Conservation (phyloP, 2,113 vertebrate genomes). For the Sciurus niger region DNA sequence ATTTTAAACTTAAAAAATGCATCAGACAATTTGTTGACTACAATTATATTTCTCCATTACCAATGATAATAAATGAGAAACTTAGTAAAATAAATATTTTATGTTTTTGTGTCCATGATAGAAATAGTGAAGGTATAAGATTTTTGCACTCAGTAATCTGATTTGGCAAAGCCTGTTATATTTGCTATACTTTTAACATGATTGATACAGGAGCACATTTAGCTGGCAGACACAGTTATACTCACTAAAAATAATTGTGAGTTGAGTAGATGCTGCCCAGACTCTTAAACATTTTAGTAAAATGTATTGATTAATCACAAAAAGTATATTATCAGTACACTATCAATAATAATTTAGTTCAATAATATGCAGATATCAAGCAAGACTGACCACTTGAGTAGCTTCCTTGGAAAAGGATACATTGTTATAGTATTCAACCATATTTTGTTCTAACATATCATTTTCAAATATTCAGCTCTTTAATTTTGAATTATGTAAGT, state of each 20-base stretch:
- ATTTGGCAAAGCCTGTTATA: not conserved
- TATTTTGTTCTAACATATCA: not conserved
- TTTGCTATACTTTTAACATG: not conserved
- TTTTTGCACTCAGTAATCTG: not conserved
- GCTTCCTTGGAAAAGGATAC: not conserved
- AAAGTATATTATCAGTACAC: not conserved
- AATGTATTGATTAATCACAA: not conserved
- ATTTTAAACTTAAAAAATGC: not conserved
- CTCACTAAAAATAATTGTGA: not conserved
- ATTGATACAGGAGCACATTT: not conserved
- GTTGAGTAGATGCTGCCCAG: not conserved
- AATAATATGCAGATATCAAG: not conserved
- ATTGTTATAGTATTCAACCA: not conserved
- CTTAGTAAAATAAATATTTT: not conserved
- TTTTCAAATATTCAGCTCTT: conserved; percentile 16
- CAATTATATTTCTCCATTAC: not conserved
- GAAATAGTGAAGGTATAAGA: not conserved
- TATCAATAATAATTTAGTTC: not conserved
- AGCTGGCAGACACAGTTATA: not conserved
- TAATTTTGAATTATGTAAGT: not conserved
- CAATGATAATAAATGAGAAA: not conserved
- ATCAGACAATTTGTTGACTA: not conserved
- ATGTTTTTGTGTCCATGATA: not conserved
- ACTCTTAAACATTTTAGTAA: not conserved
- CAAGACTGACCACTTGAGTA: not conserved